Conservation (phyloP, 2,797 vertebrate species). For the Sebastes alutus region DNA sequence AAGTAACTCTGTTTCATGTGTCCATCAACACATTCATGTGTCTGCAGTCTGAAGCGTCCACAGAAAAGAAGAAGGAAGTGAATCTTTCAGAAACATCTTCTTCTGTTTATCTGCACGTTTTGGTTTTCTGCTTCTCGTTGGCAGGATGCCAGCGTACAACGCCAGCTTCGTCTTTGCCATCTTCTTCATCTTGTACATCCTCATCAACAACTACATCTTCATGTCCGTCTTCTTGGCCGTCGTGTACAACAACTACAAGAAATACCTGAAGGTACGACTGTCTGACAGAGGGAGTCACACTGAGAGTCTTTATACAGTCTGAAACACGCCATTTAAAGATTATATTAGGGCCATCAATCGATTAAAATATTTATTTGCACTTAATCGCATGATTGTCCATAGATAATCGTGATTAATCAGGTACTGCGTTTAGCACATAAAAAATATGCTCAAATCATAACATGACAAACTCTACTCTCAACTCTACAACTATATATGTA, state of each 20-base stretch:
- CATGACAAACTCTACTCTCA: too few relatives aligned
- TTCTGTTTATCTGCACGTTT: neutral
- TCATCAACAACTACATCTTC: slow-evolving; percentile 95
- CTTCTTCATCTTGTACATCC: slow-evolving; percentile 92
- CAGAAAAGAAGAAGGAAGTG: slow-evolving; percentile 20
- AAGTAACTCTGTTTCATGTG: neutral
- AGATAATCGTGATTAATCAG: too few relatives aligned
- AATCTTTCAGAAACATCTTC: neutral
- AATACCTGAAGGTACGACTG: slow-evolving; percentile 89
- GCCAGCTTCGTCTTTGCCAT: slow-evolving; percentile 84
- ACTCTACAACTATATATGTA: too few relatives aligned
- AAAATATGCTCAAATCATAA: too few relatives aligned
- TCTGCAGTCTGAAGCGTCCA: neutral
- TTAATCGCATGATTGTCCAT: too few relatives aligned
- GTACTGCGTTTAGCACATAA: too few relatives aligned
- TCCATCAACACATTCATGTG: neutral
- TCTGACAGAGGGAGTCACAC: neutral
- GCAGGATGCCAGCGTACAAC: slow-evolving; percentile 96
- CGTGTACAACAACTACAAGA: slow-evolving; percentile 96
- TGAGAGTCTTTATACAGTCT: neutral
- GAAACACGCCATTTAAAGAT: neutral
- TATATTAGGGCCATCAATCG: neutral
- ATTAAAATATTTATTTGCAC: too few relatives aligned
- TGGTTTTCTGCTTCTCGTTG: neutral
- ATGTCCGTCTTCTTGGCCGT: slow-evolving; percentile 97